phyloP scores from a whole-genome alignment of 2,113 vertebrate genomes.

The Petaurus breviceps region DNA sequence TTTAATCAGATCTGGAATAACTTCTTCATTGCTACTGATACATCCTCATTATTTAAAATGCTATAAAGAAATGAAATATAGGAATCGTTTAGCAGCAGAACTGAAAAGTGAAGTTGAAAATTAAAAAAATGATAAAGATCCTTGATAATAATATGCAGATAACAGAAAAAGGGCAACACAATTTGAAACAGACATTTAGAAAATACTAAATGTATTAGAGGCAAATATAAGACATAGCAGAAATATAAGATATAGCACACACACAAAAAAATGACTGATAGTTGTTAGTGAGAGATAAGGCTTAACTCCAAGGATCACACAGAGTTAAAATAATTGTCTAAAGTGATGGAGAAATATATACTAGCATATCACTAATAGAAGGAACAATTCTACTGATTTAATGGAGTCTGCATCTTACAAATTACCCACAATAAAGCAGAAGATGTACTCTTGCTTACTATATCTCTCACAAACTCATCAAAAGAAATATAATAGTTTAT shows the following conservation, averaged over 20 bases:
- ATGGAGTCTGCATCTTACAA: not conserved
- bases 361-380: constrained; percentile 18
- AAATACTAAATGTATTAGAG: not conserved
- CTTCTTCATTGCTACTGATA: constrained; percentile 22
- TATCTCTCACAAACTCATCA: not conserved
- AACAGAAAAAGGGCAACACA: constrained; percentile 26
- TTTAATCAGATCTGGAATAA: constrained; percentile 65
- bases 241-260: not conserved
- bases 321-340: constrained; percentile 38
- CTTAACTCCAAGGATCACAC: not conserved
- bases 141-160: constrained; percentile 1
- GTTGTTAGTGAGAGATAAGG: constrained; percentile 4
- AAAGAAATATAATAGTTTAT: not conserved
- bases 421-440: constrained; percentile 46
- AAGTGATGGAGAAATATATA: constrained; percentile 21
- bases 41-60: constrained; percentile 63
- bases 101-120: constrained; percentile 18
- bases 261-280: not conserved
- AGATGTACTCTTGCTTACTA: not conserved
- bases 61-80: constrained; percentile 44
- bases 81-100: constrained; percentile 17
- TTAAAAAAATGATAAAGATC: constrained; percentile 17
- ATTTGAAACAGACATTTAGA: constrained; percentile 58
- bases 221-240: not conserved
- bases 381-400: constrained; percentile 25